Evolutionary conservation across 1,140 invertebrate species (phyloP).

Genomic region (Sarcophaga peregrina): DNA sequence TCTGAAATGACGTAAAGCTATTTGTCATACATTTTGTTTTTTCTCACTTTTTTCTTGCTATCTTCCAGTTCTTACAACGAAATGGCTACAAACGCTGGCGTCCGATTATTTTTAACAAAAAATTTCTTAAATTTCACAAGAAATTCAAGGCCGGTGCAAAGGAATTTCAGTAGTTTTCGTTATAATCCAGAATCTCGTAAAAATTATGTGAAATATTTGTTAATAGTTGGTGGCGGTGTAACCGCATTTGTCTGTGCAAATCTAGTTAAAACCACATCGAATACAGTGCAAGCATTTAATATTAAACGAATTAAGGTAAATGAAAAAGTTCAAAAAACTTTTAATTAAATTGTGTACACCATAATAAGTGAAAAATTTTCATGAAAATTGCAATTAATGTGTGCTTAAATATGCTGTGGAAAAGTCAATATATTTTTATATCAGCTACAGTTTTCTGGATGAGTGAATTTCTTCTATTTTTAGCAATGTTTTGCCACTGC

Average conservation of each 20-base stretch:
- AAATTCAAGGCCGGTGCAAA: constrained; percentile 38
- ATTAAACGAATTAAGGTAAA: constrained; percentile 44
- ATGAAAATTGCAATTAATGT: not conserved
- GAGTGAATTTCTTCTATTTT: constrained; percentile 34
- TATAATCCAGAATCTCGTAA: constrained; percentile 13
- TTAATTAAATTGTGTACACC: not conserved
- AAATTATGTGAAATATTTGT: constrained; percentile 43
- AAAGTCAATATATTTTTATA: constrained; percentile 27
- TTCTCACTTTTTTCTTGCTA: not conserved
- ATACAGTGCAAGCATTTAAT: constrained; percentile 34
- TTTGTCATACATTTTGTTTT: constrained; percentile 1
- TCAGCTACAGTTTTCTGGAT: constrained; percentile 22
- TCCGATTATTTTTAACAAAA: constrained; percentile 35
- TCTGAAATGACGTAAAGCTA: not conserved
- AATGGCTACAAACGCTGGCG: constrained; percentile 5
- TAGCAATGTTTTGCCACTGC: constrained; percentile 31
- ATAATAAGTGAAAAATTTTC: not conserved
- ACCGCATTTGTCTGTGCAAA: constrained; percentile 44
- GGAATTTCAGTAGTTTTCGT: constrained; percentile 37
- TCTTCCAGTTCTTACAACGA: not conserved
- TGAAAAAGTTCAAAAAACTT: not conserved
- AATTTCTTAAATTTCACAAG: constrained; percentile 38
- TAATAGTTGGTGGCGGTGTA: constrained; percentile 42
- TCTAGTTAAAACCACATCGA: constrained; percentile 38
- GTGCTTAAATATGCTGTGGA: not conserved